These are phyloP conservation scores for Rousettus madagascariensis DNA, from an alignment of 2,797 vertebrate genomes.

Conservation along the genomic window DNA sequence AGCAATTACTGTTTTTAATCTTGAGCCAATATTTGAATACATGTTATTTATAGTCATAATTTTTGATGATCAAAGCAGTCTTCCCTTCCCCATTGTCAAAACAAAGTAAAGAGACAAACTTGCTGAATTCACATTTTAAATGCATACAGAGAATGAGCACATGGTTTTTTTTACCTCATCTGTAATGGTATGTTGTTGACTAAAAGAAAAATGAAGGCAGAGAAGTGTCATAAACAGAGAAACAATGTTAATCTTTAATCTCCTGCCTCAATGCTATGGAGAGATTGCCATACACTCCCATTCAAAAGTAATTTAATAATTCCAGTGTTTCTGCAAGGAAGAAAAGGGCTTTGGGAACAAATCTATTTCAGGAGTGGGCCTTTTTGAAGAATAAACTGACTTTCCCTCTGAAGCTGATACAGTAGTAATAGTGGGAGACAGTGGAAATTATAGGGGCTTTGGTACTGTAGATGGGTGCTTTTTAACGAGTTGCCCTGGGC, in stretches of 20 bases:
- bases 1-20: slow-evolving; percentile 57
- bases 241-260: slow-evolving; percentile 24
- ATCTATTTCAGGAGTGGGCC: slow-evolving; percentile 36
- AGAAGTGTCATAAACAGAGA: slow-evolving; percentile 29
- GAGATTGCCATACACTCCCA: neutral
- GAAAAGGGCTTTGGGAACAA: slow-evolving; percentile 32
- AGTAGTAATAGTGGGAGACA: slow-evolving; percentile 62
- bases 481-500: slow-evolving; percentile 80
- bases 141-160: slow-evolving; percentile 51
- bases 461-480: slow-evolving; percentile 68
- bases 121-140: neutral
- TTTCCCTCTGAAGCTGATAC: slow-evolving; percentile 69
- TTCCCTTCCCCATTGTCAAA: slow-evolving; percentile 49
- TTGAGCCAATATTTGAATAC: slow-evolving; percentile 53
- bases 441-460: slow-evolving; percentile 71
- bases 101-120: slow-evolving; percentile 67
- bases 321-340: slow-evolving; percentile 41
- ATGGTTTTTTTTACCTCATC: slow-evolving; percentile 52
- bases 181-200: slow-evolving; percentile 10
- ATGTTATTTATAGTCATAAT: slow-evolving; percentile 54
- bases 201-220: slow-evolving; percentile 62
- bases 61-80: slow-evolving; percentile 65
- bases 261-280: slow-evolving; percentile 47
- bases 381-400: slow-evolving; percentile 65
- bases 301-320: slow-evolving; percentile 25